A percentile compares a stretch with the other conserved stretches of the same genome.
Conservation (phyloP, 2,797 vertebrate species). For the Halcyon leucocephala region DNA sequence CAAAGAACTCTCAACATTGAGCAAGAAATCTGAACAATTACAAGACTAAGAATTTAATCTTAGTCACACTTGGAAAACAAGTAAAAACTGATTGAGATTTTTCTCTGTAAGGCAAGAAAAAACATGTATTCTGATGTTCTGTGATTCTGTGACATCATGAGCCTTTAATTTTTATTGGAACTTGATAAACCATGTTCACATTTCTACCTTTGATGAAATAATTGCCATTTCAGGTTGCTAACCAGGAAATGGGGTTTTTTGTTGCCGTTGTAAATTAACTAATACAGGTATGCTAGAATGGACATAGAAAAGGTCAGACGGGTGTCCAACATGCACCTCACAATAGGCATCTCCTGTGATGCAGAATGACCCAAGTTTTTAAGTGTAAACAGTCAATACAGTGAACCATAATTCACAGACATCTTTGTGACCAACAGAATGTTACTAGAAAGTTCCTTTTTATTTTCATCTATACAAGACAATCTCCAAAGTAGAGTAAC, state of each 20-base stretch:
- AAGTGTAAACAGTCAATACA: background rate
- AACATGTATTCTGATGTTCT: background rate
- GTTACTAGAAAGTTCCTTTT: background rate
- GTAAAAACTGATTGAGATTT: background rate
- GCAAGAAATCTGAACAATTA: background rate
- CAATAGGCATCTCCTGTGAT: background rate
- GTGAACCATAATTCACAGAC: background rate
- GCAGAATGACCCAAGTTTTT: background rate
- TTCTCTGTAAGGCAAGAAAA: background rate
- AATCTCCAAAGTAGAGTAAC: background rate
- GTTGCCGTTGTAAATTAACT: background rate
- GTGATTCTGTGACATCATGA: background rate
- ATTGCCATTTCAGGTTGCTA: background rate
- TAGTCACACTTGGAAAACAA: background rate
- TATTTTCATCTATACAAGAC: background rate
- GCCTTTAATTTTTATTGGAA: background rate
- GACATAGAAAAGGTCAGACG: background rate
- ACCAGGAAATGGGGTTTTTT: background rate
- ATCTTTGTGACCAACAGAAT: background rate
- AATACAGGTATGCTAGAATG: background rate
- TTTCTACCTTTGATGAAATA: background rate
- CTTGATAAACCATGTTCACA: background rate
- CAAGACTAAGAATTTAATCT: background rate
- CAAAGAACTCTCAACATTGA: background rate
- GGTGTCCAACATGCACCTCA: background rate